A percentile compares a stretch with the other conserved stretches of the same genome.
Conservation (phyloP, 2,113 vertebrate genomes). For the Macrotus californicus region DNA sequence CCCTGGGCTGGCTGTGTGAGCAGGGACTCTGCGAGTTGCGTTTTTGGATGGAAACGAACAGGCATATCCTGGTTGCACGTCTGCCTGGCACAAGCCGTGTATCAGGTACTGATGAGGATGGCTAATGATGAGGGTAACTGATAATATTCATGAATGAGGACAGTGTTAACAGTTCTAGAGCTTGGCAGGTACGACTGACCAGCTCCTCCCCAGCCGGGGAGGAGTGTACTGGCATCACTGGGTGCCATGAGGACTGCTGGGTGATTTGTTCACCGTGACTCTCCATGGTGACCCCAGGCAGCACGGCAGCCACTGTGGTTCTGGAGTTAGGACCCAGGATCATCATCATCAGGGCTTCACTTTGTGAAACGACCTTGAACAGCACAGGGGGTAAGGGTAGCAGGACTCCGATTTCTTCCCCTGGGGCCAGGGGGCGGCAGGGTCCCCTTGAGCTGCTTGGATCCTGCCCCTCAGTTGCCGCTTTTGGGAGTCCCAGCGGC, state of each 20-base stretch:
- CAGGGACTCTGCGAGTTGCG: too few relatives aligned
- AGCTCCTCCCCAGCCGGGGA: not conserved
- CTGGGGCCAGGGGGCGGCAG: not conserved
- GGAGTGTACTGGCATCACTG: fast-evolving
- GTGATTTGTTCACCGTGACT: not conserved
- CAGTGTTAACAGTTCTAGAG: not conserved
- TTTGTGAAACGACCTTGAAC: not conserved
- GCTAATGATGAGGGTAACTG: not conserved
- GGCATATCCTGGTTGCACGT: not conserved
- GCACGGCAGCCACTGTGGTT: fast-evolving
- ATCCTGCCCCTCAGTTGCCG: fast-evolving
- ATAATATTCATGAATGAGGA: not conserved
- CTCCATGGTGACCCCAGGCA: fast-evolving
- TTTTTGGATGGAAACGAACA: not conserved
- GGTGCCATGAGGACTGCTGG: fast-evolving
- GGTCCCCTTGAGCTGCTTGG: fast-evolving
- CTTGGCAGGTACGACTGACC: fast-evolving
- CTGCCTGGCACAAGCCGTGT: not conserved
- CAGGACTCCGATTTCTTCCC: not conserved
- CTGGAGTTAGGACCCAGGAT: not conserved
- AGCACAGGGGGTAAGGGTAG: fast-evolving
- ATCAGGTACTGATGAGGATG: not conserved
- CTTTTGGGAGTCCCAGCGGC: not conserved
- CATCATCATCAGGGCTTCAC: not conserved
- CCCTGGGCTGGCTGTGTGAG: not conserved